phyloP scores from a whole-genome alignment of 2,797 vertebrate genomes.

The Martes flavigula region DNA sequence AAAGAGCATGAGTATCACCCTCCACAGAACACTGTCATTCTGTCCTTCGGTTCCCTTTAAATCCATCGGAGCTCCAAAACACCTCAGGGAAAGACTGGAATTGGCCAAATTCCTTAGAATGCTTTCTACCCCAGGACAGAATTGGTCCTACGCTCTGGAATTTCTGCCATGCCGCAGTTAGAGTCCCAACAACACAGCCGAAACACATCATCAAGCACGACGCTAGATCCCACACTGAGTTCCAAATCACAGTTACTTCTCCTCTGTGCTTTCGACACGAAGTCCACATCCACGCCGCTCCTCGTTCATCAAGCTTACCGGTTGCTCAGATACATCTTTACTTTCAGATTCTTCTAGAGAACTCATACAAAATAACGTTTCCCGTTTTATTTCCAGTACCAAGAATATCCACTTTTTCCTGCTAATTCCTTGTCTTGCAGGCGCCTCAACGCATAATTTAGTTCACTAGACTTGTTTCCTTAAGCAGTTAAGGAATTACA shows the following conservation, averaged over 20 bases:
- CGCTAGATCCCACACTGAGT: background rate
- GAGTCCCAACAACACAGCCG: fast-evolving
- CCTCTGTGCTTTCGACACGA: background rate
- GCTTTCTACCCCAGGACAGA: background rate
- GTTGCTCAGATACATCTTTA: background rate
- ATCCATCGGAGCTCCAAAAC: background rate
- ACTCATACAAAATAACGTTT: background rate
- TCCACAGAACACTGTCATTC: background rate
- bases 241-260: background rate
- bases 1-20: too few species aligned
- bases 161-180: background rate
- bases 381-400: background rate
- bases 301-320: background rate
- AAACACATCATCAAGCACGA: background rate
- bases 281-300: background rate
- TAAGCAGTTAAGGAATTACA: background rate
- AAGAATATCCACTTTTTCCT: background rate
- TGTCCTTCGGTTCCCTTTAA: background rate
- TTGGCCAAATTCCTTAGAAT: background rate
- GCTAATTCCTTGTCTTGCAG: background rate
- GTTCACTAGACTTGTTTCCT: background rate
- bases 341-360: background rate
- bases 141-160: background rate
- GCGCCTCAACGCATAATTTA: background rate
- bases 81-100: background rate